Conservation (phyloP, 2,888 invertebrate genomes). For the Eupsilia transversa region DNA sequence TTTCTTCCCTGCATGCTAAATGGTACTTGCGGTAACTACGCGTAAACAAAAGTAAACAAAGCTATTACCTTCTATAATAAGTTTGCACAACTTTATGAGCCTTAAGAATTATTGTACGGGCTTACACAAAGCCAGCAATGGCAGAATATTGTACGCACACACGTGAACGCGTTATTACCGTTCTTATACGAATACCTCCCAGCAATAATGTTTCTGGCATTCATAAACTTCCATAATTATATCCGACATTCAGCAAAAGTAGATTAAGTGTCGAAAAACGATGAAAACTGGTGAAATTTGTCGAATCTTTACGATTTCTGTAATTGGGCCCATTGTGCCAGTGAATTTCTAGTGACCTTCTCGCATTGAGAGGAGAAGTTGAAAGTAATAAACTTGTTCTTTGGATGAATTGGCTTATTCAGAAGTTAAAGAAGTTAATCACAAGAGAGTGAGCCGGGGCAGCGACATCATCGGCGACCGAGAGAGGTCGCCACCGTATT, state of each 20-base stretch:
- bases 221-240: constrained; percentile 70
- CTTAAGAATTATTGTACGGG: constrained; percentile 59
- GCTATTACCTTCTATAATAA: constrained; percentile 59
- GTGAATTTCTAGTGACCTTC: constrained; percentile 77
- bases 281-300: constrained; percentile 75
- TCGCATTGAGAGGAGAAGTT: constrained; percentile 79
- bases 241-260: constrained; percentile 64
- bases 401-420: constrained; percentile 84
- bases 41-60: constrained; percentile 64
- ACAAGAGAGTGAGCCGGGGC: constrained; percentile 71
- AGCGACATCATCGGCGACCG: constrained; percentile 22
- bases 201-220: constrained; percentile 61
- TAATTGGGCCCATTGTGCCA: constrained; percentile 84
- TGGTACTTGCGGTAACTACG: constrained; percentile 43
- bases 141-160: constrained; percentile 51
- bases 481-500: constrained; percentile 38
- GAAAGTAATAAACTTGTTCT: constrained; percentile 86
- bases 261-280: constrained; percentile 73
- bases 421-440: constrained; percentile 86
- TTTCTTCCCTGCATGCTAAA: constrained; percentile 53
- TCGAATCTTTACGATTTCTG: constrained; percentile 79
- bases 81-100: constrained; percentile 64
- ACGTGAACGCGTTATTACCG: constrained; percentile 54
- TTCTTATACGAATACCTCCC: constrained; percentile 58
- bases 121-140: constrained; percentile 57